Percentiles rank a stretch among this genome's conserved stretches.
These are phyloP conservation scores for Daubentonia madagascariensis DNA, from an alignment of 2,113 vertebrate genomes.

Conservation along the genomic window DNA sequence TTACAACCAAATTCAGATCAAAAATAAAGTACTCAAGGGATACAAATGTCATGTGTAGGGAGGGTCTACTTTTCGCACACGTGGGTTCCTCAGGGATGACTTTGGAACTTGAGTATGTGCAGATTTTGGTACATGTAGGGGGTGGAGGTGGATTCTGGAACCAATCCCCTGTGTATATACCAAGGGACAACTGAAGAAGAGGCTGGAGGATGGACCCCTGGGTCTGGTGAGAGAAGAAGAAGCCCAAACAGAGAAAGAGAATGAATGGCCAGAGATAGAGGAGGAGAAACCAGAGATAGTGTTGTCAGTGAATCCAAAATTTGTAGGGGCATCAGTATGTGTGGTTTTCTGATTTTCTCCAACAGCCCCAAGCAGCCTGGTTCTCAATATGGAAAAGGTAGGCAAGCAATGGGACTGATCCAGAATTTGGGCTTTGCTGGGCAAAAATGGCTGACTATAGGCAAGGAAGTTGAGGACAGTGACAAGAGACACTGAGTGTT, in stretches of 20 bases:
- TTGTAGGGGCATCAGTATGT: not conserved
- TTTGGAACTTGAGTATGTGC: not conserved
- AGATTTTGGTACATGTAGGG: not conserved
- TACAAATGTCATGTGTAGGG: not conserved
- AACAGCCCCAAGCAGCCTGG: not conserved
- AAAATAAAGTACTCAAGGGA: not conserved
- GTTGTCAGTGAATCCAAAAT: not conserved
- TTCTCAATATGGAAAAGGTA: not conserved
- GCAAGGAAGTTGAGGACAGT: not conserved
- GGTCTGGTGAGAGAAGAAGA: not conserved
- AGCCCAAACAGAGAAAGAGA: not conserved
- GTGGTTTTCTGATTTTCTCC: not conserved
- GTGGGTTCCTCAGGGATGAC: not conserved
- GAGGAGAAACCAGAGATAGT: not conserved
- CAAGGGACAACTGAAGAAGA: not conserved
- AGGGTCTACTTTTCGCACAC: not conserved
- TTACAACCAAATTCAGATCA: not conserved
- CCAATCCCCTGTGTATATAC: not conserved
- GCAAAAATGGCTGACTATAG: not conserved
- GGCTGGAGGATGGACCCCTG: not conserved
- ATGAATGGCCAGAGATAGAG: not conserved
- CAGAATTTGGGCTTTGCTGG: not conserved
- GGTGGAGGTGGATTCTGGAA: not conserved
- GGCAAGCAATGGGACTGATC: not conserved
- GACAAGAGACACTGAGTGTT: not conserved